Evolutionary conservation across 1,140 invertebrate species (phyloP), one percentile per base, ranked within the genome.

Genomic region (Hesperophylax magnus): DNA sequence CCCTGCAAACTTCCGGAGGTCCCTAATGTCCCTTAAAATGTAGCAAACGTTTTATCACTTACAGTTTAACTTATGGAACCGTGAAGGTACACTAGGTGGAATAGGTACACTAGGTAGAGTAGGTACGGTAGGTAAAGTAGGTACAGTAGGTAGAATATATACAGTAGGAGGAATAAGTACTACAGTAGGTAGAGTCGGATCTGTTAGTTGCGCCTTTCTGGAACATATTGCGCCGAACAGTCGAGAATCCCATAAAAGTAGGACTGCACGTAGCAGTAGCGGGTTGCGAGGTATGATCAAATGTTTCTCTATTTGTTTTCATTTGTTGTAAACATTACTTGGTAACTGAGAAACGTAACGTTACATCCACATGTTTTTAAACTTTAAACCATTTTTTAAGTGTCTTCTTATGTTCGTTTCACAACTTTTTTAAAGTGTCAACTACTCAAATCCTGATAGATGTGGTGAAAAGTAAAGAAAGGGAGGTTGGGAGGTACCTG

Each of bases 221-320:
- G 24, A 79, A 47, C 77, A 79, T 79, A 79, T 79, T 79, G 77
- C 63, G 52, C 52, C 77, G 56, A 79, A 79, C 65, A 71, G 77
- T 34, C 77, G 22, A 52, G 56, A 72, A 71, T 53, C 63, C 65
- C 77, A 72, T 79, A 79, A 79, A 77, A 79, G 77, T 72, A 24
- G 34, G 52, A 47, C 39, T 72, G 39, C 77, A 79, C 77, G 77
- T 69, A 78, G 60, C 39, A 47, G 61, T 65, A 53, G 53, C 54
- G 69, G 31, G 63, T 52, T 17, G 52, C 65, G 69, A 52, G 63
- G n/a, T 79, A 71, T 79, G 17, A 79, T 71, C 39, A 47, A 47
- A 71, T 53, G 39, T 71, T 71, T 71, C 20, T 54, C 47, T 20
- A 53, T 20, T 60, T 79, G 52, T 71, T 79, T 79, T 79, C 52